Evolutionary conservation across 1,140 invertebrate species (phyloP).

Genomic region (Theocolax elegans): DNA sequence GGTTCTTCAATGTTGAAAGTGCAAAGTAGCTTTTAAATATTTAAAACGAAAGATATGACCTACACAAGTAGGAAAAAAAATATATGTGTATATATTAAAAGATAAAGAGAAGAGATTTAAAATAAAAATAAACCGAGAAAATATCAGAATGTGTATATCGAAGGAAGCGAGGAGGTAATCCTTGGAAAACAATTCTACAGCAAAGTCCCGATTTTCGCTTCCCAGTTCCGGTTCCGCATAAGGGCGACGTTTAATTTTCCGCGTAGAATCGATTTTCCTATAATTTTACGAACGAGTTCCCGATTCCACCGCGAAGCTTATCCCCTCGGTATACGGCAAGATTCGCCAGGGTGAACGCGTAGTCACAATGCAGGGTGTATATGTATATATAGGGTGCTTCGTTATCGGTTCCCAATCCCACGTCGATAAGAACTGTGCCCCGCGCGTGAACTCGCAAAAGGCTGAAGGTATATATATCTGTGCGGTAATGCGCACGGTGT

Average conservation of each 20-base stretch:
- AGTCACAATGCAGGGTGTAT: not conserved
- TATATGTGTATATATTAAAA: too few relatives aligned
- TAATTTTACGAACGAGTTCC: slow-evolving; percentile 13
- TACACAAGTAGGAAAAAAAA: too few relatives aligned
- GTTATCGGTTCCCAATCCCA: not conserved
- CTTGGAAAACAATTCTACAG: not conserved
- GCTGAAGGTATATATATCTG: too few relatives aligned
- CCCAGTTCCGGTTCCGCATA: not conserved
- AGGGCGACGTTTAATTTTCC: slow-evolving; percentile 22
- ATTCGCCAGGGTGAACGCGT: not conserved
- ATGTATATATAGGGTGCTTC: not conserved
- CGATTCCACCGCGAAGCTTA: slow-evolving; percentile 6
- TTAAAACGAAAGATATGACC: too few relatives aligned
- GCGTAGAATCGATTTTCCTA: slow-evolving; percentile 20
- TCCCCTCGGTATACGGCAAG: not conserved
- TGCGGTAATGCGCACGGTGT: not conserved
- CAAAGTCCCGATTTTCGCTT: not conserved
- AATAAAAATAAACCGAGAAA: too few relatives aligned
- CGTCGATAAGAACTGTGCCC: not conserved
- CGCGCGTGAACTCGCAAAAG: not conserved
- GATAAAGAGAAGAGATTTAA: too few relatives aligned
- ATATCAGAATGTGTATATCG: too few relatives aligned
- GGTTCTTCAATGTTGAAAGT: too few relatives aligned
- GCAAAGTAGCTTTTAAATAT: too few relatives aligned
- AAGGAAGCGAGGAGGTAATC: too few relatives aligned